Conservation (phyloP, 2,888 invertebrate species). For the Deroplatys truncata region DNA sequence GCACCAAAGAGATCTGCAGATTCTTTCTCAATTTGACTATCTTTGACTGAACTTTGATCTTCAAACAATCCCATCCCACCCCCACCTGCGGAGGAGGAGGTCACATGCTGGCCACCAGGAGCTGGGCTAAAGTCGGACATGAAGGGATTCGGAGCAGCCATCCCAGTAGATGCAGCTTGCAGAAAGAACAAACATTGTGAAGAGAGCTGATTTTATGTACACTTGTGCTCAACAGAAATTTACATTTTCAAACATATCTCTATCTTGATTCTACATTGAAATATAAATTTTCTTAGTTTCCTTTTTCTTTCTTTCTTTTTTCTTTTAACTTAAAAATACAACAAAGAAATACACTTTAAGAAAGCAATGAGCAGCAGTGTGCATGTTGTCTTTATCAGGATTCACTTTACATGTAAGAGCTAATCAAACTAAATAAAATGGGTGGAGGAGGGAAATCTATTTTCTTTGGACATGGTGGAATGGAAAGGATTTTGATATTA, state of each 20-base stretch:
- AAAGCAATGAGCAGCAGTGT: background rate
- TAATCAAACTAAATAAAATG: background rate
- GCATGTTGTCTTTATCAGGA: background rate
- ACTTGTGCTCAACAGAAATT: slow-evolving; percentile 7
- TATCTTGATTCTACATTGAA: background rate
- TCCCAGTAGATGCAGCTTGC: slow-evolving; percentile 49
- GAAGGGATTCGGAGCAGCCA: slow-evolving; percentile 57
- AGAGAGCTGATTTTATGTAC: background rate
- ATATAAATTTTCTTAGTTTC: background rate
- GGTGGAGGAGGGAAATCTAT: background rate
- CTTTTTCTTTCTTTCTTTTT: background rate
- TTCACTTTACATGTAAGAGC: background rate
- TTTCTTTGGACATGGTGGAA: background rate
- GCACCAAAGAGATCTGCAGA: slow-evolving; percentile 22
- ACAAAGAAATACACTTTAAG: background rate
- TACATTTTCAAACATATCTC: background rate
- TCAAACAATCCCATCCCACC: slow-evolving; percentile 24
- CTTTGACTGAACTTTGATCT: background rate
- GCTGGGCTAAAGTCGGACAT: slow-evolving; percentile 50
- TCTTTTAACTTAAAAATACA: background rate
- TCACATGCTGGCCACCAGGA: slow-evolving; percentile 24
- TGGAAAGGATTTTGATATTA: background rate
- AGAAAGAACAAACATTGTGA: slow-evolving; percentile 25
- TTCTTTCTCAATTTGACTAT: background rate
- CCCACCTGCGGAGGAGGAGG: slow-evolving; percentile 24